Conservation (phyloP, 2,888 invertebrate genomes). For the Drosophila kokeensis region DNA sequence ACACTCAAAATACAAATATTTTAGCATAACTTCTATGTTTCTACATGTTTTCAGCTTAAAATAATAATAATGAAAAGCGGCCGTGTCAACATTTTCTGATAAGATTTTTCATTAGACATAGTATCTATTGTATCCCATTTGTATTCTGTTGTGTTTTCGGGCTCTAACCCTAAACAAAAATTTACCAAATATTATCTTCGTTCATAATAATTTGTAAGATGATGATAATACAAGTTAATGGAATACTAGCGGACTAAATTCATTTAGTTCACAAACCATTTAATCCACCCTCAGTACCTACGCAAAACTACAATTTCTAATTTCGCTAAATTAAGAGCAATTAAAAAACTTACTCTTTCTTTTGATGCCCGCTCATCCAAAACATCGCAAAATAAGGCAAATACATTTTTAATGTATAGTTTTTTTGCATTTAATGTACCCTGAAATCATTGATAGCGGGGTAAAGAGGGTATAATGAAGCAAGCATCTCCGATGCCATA, state of each 20-base stretch:
- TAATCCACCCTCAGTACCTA: not conserved
- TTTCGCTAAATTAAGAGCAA: conserved; percentile 61
- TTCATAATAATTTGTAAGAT: not conserved
- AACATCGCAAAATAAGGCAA: conserved; percentile 12
- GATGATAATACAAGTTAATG: not conserved
- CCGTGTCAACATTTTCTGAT: conserved; percentile 44
- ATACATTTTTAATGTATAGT: conserved; percentile 24
- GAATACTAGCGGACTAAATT: not conserved
- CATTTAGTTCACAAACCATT: not conserved
- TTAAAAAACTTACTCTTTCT: conserved; percentile 47
- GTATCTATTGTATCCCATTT: conserved; percentile 21
- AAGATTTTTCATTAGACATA: conserved; percentile 22
- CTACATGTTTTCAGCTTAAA: conserved; percentile 41
- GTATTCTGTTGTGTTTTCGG: not conserved
- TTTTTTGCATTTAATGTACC: not conserved
- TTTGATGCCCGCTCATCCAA: conserved; percentile 33
- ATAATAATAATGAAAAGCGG: conserved; percentile 13
- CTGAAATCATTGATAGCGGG: not conserved
- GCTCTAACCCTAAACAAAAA: not conserved
- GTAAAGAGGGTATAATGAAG: not conserved
- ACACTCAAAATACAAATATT: conserved; percentile 29
- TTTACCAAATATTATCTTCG: not conserved
- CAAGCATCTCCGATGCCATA: not conserved
- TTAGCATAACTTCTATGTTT: conserved; percentile 32
- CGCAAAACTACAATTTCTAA: conserved; percentile 35